A percentile compares a stretch with the other conserved stretches of the same genome.
Conservation (phyloP, 1,140 invertebrate species). For the Penaeus indicus region DNA sequence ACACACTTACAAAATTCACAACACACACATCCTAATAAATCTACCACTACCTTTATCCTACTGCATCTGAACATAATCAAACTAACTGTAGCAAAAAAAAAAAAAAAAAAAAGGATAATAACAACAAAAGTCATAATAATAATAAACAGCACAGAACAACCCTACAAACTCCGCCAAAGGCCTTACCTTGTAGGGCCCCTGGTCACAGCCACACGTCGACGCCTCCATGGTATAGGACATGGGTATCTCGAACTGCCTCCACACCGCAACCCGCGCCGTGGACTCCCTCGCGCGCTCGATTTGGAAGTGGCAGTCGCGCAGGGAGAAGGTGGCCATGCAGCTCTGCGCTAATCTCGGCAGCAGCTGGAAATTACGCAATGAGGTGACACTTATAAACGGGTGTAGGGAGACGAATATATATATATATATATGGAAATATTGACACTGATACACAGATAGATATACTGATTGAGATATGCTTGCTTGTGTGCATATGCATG, state of each 20-base stretch:
- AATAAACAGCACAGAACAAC: too few relatives aligned
- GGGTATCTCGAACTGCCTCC: conserved; percentile 84
- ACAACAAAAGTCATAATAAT: neutral
- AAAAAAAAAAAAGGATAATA: too few relatives aligned
- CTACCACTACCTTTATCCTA: too few relatives aligned
- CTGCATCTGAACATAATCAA: neutral
- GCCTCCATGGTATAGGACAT: conserved; percentile 89
- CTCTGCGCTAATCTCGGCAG: conserved; percentile 80
- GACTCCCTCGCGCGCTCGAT: conserved; percentile 85
- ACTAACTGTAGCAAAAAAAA: neutral
- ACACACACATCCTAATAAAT: too few relatives aligned
- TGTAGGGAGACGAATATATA: too few relatives aligned
- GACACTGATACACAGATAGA: too few relatives aligned
- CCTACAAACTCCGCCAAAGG: neutral
- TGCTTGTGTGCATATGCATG: too few relatives aligned
- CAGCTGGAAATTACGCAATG: conserved; percentile 71
- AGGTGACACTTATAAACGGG: neutral
- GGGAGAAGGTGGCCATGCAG: conserved; percentile 79
- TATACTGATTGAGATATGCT: too few relatives aligned
- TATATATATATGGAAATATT: too few relatives aligned
- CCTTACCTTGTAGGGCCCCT: conserved; percentile 79
- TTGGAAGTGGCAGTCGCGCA: conserved; percentile 83
- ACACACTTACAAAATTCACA: too few relatives aligned
- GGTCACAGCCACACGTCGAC: conserved; percentile 87
- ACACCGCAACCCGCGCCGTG: conserved; percentile 87